Conservation (phyloP, 2,888 invertebrate species). For the Onthophagus sagittarius region DNA sequence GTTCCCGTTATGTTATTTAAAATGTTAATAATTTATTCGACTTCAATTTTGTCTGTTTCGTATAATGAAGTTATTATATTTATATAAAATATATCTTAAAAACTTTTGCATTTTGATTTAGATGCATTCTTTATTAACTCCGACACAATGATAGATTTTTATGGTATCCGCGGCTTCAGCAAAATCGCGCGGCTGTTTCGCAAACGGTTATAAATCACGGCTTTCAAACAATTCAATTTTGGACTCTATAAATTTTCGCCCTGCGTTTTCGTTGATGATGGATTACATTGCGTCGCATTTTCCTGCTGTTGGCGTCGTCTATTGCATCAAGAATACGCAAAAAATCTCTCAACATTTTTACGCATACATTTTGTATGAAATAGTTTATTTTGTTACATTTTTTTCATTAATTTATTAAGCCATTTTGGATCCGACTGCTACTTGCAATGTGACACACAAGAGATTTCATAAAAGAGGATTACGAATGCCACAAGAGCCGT, state of each 20-base stretch:
- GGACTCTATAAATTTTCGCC: not conserved
- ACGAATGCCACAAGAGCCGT: not conserved
- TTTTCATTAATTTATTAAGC: too few relatives aligned
- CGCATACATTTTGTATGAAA: not conserved
- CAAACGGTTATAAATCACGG: not conserved
- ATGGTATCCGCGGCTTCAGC: not conserved
- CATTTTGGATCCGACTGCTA: too few relatives aligned
- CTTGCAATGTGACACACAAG: not conserved
- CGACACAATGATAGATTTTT: not conserved
- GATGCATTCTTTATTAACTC: not conserved
- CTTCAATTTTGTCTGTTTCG: too few relatives aligned
- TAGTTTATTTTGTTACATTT: not conserved
- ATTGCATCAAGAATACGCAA: not conserved
- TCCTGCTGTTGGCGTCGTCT: not conserved
- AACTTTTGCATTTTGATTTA: not conserved
- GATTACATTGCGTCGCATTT: not conserved
- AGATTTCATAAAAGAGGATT: not conserved
- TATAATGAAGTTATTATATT: too few relatives aligned
- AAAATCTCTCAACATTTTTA: not conserved
- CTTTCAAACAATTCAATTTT: not conserved
- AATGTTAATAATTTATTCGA: too few relatives aligned
- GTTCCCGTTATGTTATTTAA: too few relatives aligned
- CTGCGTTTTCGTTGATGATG: not conserved
- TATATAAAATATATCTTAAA: not conserved
- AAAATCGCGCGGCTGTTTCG: not conserved